These are phyloP conservation scores for Marronus borbonicus DNA, from an alignment of 2,888 invertebrate genomes.

Conservation along the genomic window DNA sequence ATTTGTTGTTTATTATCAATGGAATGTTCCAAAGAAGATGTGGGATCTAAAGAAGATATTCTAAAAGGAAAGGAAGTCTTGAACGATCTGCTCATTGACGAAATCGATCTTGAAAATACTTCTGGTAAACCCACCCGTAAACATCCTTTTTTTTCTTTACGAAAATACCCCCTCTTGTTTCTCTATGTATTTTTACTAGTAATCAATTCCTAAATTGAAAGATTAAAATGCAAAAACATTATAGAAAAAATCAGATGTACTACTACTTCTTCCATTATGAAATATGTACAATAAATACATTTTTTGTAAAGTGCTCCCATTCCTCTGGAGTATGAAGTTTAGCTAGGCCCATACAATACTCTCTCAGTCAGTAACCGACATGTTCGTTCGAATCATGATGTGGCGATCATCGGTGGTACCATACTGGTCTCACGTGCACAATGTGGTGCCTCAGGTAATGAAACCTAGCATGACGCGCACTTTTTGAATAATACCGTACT, in stretches of 20 bases:
- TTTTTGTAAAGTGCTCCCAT: conserved; percentile 68
- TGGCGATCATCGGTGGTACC: conserved; percentile 67
- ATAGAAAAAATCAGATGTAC: conserved; percentile 38
- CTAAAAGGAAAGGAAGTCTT: background rate
- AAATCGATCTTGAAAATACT: background rate
- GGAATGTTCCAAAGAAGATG: background rate
- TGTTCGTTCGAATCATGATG: conserved; percentile 63
- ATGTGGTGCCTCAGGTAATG: conserved; percentile 67
- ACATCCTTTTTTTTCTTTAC: conserved; percentile 18
- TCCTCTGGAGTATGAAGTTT: conserved; percentile 67
- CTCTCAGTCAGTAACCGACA: conserved; percentile 61
- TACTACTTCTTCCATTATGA: conserved; percentile 53
- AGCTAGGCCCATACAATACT: conserved; percentile 64
- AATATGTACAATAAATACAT: conserved; percentile 65
- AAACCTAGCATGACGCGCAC: conserved; percentile 68
- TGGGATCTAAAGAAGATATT: conserved; percentile 1
- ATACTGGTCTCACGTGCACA: conserved; percentile 66
- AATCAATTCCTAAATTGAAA: conserved; percentile 23
- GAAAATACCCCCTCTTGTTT: conserved; percentile 38
- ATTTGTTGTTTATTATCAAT: conserved; percentile 44
- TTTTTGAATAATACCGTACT: conserved; percentile 59
- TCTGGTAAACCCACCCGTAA: conserved; percentile 30
- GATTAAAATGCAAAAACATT: conserved; percentile 7
- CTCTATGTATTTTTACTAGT: conserved; percentile 33
- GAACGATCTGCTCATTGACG: background rate